These are phyloP conservation scores for Anableps anableps DNA, from an alignment of 2,797 vertebrate genomes.

Conservation along the genomic window DNA sequence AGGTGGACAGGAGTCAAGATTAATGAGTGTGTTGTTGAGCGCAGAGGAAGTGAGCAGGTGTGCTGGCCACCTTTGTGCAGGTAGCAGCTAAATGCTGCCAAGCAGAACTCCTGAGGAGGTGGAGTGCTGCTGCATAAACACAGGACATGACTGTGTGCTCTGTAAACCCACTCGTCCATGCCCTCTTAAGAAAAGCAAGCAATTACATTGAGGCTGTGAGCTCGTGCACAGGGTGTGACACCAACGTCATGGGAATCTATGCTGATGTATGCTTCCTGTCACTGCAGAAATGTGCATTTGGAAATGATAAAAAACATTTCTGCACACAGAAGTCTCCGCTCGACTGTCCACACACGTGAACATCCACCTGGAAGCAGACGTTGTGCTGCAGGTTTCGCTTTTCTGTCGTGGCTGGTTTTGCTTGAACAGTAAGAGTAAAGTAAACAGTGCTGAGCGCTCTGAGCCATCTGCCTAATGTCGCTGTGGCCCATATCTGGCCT, in stretches of 20 bases:
- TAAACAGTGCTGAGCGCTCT: slow-evolving; percentile 80
- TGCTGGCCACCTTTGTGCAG: slow-evolving; percentile 28
- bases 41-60: slow-evolving; percentile 52
- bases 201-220: slow-evolving; percentile 69
- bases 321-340: background rate
- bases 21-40: slow-evolving; percentile 52
- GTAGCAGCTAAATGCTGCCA: slow-evolving; percentile 56
- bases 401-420: slow-evolving; percentile 73
- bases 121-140: slow-evolving; percentile 74
- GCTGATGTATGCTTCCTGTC: slow-evolving; percentile 24
- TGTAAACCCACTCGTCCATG: slow-evolving; percentile 65
- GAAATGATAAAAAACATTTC: background rate
- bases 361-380: slow-evolving; percentile 47
- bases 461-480: slow-evolving; percentile 85
- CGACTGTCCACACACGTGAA: background rate
- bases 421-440: slow-evolving; percentile 83
- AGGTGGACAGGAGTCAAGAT: slow-evolving; percentile 28
- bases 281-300: slow-evolving; percentile 7
- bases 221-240: slow-evolving; percentile 39
- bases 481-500: slow-evolving; percentile 71
- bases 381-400: slow-evolving; percentile 58
- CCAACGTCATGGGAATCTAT: slow-evolving; percentile 18
- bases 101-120: slow-evolving; percentile 54
- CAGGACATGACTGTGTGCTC: slow-evolving; percentile 70
- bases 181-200: slow-evolving; percentile 78